Evolutionary conservation across 2,113 vertebrate genomes (phyloP).

Genomic region (Gymnogyps californianus): DNA sequence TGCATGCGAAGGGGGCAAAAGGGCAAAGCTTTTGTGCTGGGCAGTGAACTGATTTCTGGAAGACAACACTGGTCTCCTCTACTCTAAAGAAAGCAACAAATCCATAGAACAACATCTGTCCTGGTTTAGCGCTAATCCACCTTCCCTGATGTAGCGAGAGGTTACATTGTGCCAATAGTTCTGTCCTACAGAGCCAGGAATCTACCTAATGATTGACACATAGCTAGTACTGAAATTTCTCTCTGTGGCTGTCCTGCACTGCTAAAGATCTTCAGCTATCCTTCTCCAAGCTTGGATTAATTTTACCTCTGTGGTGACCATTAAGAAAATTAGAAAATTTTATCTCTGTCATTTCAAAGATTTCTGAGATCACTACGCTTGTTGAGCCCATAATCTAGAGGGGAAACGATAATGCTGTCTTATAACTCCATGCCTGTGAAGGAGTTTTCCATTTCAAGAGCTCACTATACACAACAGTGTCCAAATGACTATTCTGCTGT

Average conservation of each 20-base stretch:
- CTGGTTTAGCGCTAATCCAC: not conserved
- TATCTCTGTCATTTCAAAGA: not conserved
- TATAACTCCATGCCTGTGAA: not conserved
- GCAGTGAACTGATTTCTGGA: not conserved
- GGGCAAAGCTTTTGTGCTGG: constrained; percentile 1
- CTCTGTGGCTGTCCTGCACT: not conserved
- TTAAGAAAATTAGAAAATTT: not conserved
- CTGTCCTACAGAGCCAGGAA: not conserved
- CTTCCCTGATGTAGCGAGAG: not conserved
- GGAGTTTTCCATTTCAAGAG: not conserved
- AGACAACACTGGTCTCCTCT: not conserved
- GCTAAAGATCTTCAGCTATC: not conserved
- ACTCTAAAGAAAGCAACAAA: not conserved
- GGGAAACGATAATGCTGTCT: not conserved
- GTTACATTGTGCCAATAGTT: not conserved
- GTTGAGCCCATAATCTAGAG: not conserved
- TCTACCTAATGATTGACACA: fast-evolving
- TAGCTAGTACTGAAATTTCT: not conserved
- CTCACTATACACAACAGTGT: not conserved
- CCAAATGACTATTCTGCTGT: not conserved
- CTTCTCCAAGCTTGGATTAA: not conserved
- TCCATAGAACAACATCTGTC: not conserved
- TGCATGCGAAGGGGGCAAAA: not conserved
- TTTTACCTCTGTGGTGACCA: not conserved
- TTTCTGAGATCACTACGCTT: not conserved